Percentiles rank a stretch among this genome's conserved stretches.
Conservation (phyloP, 92 coral and sea anemone species). For the Isaurus tuberculatus region DNA sequence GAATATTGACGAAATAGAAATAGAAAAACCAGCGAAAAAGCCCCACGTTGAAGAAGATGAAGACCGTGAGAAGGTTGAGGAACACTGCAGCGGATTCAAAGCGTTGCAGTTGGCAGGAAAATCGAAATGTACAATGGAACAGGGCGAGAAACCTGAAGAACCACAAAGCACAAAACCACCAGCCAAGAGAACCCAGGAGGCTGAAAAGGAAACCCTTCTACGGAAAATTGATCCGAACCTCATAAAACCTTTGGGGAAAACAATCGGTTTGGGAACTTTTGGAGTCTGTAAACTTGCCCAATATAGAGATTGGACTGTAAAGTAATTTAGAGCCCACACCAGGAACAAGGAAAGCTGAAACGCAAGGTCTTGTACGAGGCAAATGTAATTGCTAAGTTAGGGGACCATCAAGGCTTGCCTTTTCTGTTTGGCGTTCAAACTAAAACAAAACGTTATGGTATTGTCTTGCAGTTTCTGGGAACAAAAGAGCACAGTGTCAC, state of each 20-base stretch:
- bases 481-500: slow-evolving; percentile 13
- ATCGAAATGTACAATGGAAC: neutral
- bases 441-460: slow-evolving; percentile 20
- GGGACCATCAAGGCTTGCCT: slow-evolving; percentile 46
- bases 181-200: slow-evolving; percentile 11
- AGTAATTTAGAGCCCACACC: slow-evolving; percentile 10
- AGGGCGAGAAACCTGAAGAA: slow-evolving; percentile 10
- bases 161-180: slow-evolving; percentile 5
- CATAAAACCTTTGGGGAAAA: slow-evolving; percentile 20
- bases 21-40: slow-evolving; percentile 6
- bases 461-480: slow-evolving; percentile 38
- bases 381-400: slow-evolving; percentile 7
- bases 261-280: slow-evolving; percentile 46
- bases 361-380: slow-evolving; percentile 30
- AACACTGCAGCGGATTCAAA: neutral
- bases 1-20: slow-evolving; percentile 3
- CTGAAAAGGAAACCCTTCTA: slow-evolving; percentile 10
- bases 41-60: slow-evolving; percentile 6
- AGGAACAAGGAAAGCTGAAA: slow-evolving; percentile 21
- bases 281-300: slow-evolving; percentile 30
- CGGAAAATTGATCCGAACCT: slow-evolving; percentile 7
- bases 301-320: neutral
- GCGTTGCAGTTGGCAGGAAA: neutral
- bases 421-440: slow-evolving; percentile 43
- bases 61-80: neutral